A percentile compares a stretch with the other conserved stretches of the same genome.
Conservation (phyloP, 2,797 vertebrate species). For the Lutjanus campechanus region DNA sequence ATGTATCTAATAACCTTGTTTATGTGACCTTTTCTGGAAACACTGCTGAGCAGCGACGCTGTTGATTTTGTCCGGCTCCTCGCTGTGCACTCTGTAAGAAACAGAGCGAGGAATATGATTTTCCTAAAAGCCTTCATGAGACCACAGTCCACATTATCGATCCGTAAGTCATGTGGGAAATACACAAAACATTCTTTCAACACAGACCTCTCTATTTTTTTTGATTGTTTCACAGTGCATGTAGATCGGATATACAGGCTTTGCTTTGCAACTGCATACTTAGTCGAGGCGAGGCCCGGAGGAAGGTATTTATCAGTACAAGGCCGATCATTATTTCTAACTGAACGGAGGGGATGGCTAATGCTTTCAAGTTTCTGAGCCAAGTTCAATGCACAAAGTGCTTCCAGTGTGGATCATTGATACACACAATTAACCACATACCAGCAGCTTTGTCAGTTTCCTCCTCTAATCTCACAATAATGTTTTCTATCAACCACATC, state of each 20-base stretch:
- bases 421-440: conserved; percentile 33
- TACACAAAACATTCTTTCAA: conserved; percentile 36
- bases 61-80: conserved; percentile 12
- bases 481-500: conserved; percentile 10
- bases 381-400: conserved; percentile 25
- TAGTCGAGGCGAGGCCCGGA: conserved; percentile 21
- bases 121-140: conserved; percentile 15
- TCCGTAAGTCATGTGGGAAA: conserved; percentile 37
- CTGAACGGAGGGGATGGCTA: conserved; percentile 35
- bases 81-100: neutral
- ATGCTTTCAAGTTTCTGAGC: conserved; percentile 42
- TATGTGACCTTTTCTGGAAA: conserved; percentile 26
- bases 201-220: neutral
- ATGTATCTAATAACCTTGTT: conserved; percentile 16
- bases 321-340: conserved; percentile 53
- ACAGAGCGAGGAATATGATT: neutral
- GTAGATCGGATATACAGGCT: conserved; percentile 6
- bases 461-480: neutral
- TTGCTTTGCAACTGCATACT: conserved; percentile 29
- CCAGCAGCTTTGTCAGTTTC: conserved; percentile 18
- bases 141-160: conserved; percentile 13
- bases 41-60: neutral
- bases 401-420: conserved; percentile 32
- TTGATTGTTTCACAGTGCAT: conserved; percentile 17
- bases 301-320: conserved; percentile 53